Evolutionary conservation across 2,113 vertebrate species (phyloP).

Genomic region (Lampris incognitus): DNA sequence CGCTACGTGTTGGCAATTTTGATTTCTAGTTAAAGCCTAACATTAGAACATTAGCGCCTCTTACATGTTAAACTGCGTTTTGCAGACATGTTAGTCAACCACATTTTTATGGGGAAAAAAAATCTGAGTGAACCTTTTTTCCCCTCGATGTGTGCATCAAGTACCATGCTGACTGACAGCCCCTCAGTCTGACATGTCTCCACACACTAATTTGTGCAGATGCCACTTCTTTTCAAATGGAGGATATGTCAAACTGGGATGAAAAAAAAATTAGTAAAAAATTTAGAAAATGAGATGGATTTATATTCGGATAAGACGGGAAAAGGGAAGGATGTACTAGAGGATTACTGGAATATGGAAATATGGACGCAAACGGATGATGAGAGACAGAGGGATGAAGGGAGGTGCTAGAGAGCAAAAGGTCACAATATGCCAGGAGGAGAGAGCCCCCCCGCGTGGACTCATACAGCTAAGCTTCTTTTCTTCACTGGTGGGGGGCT

Average conservation of each 20-base stretch:
- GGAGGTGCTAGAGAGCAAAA: constrained; percentile 23
- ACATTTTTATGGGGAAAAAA: constrained; percentile 6
- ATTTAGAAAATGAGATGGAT: neutral
- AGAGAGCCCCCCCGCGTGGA: constrained; percentile 54
- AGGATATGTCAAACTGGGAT: no score
- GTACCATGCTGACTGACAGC: constrained; percentile 49
- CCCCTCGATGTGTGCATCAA: neutral
- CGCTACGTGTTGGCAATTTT: constrained; percentile 18
- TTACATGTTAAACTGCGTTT: constrained; percentile 12
- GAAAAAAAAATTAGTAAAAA: no score
- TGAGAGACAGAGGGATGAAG: constrained; percentile 34
- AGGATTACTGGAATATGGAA: no score
- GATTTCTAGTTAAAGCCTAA: neutral
- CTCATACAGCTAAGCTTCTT: constrained; percentile 51
- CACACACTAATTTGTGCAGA: constrained; percentile 21
- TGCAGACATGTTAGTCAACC: constrained; percentile 39
- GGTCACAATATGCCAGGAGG: constrained; percentile 46
- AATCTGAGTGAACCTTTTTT: neutral
- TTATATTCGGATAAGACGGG: neutral
- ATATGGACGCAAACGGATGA: constrained; percentile 34
- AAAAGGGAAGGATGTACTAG: neutral
- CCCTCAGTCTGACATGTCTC: constrained; percentile 27
- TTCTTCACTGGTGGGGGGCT: constrained; percentile 25
- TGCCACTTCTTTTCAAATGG: no score
- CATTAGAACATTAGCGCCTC: constrained; percentile 6